Percentiles rank a stretch among this genome's conserved stretches.
Conservation (phyloP, 2,888 invertebrate genomes). For the Diabrotica balteata region DNA sequence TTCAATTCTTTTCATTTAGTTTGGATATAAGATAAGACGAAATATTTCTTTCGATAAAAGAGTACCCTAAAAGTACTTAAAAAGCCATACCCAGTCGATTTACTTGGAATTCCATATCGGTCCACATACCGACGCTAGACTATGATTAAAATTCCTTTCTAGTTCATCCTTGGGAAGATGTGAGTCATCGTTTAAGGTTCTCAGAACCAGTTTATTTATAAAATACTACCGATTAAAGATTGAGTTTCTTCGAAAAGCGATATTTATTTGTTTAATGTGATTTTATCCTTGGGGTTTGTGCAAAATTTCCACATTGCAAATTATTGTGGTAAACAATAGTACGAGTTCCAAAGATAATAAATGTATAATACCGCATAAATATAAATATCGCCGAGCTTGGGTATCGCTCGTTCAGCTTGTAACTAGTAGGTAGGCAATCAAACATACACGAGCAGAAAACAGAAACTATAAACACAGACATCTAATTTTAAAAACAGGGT, state of each 20-base stretch:
- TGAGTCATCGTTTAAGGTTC: slow-evolving; percentile 21
- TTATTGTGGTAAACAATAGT: no score
- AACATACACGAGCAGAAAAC: no score
- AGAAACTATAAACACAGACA: no score
- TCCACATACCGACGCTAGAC: not conserved
- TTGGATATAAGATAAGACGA: no score
- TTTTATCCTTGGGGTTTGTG: not conserved
- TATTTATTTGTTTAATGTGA: slow-evolving; percentile 4
- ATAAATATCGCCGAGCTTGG: not conserved
- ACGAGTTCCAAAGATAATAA: no score
- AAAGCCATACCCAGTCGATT: no score
- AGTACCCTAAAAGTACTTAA: no score
- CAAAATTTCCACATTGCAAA: not conserved
- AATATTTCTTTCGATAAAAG: no score
- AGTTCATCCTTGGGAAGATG: slow-evolving; percentile 19
- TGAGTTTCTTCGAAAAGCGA: slow-evolving; percentile 12
- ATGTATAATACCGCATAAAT: not conserved
- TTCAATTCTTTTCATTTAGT: no score
- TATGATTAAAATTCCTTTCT: slow-evolving; percentile 25
- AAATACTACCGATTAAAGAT: slow-evolving; percentile 1
- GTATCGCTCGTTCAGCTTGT: no score
- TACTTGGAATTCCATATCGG: slow-evolving; percentile 4
- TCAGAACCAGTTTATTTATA: slow-evolving; percentile 26
- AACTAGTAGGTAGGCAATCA: no score
- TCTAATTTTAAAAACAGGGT: no score